Evolutionary conservation across 2,797 vertebrate genomes (phyloP), one percentile per base, ranked within the genome.

Genomic region (Aulostomus chinensis): DNA sequence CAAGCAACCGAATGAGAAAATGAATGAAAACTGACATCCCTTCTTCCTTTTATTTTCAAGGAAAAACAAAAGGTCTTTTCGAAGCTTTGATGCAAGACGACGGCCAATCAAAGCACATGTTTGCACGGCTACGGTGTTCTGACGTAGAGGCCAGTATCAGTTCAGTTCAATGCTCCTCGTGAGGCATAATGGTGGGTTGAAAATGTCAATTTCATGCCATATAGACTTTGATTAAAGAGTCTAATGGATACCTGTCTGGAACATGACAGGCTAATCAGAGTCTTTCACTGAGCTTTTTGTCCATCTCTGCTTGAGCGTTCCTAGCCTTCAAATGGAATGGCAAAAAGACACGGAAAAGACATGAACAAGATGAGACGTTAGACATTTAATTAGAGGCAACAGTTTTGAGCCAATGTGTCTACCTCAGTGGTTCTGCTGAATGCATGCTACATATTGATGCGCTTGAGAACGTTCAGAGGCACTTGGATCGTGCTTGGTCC

Each of bases 151-250:
- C 39, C 64, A 63, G 61, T 18, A 68, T 67, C 80, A 50, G 45
- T 41, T 55, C 76, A 75, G 61, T 68, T 77, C 73, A 64, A 26
- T 68, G 80, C 66, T 31, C 68, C 77, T 69, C 15, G 12, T 15
- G 40, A 39, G 52, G 63, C 62, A 52, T 48, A 56, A 55, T 56
- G 61, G 55, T 55, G 34, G 68, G 74, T 67, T 83, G 80, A 86
- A 87, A 90, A 91, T 90, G 88, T 88, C 76, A 86, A 91, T 91
- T 91, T 89, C 84, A 90, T 87, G 87, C 81, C 78, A 63, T 85
- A 85, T 76, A 84, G 79, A 89, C 74, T 88, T 80, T 84, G 80
- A 90, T 89, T 90, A 91, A 87, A 88, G 81, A 63, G 62, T 73
- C 64, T 85, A 86, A 86, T 86, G 78, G 87, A 89, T 87, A 89